Conservation (phyloP, 2,888 invertebrate species). For the Crioceris asparagi region DNA sequence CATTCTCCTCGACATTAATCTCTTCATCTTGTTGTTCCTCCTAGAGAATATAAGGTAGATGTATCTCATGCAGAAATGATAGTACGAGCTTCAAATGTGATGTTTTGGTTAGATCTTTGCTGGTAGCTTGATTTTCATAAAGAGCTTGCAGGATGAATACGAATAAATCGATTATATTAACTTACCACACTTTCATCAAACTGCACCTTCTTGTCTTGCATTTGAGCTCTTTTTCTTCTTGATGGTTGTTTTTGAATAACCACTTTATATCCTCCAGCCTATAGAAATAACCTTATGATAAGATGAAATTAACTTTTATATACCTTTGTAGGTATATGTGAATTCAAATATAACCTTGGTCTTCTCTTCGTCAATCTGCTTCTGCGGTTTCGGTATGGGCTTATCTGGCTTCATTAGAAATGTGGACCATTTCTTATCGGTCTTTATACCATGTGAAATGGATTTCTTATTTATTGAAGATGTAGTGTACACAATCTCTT, state of each 20-base stretch:
- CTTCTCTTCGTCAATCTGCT: slow-evolving; percentile 25
- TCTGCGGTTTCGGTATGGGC: slow-evolving; percentile 45
- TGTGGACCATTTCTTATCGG: slow-evolving; percentile 57
- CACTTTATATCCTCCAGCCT: slow-evolving; percentile 33
- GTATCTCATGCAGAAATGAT: too few relatives aligned
- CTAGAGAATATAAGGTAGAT: slow-evolving; percentile 5
- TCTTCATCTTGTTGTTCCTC: slow-evolving; percentile 8
- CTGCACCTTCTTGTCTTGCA: slow-evolving; percentile 19
- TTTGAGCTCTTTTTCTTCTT: slow-evolving; percentile 20
- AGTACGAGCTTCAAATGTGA: neutral
- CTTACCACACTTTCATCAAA: slow-evolving; percentile 22
- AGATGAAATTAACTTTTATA: neutral
- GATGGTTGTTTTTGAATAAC: slow-evolving; percentile 31
- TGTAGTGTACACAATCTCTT: slow-evolving; percentile 12
- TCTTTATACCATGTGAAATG: slow-evolving; percentile 17
- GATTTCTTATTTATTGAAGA: too few relatives aligned
- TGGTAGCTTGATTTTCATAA: neutral
- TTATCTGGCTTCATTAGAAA: slow-evolving; percentile 65
- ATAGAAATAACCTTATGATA: slow-evolving; percentile 11
- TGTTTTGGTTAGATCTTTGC: neutral
- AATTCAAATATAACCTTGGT: slow-evolving; percentile 17
- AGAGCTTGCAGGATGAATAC: too few relatives aligned
- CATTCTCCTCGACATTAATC: slow-evolving; percentile 7
- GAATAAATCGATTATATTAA: slow-evolving; percentile 1
- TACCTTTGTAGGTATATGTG: too few relatives aligned